Conservation (phyloP, 2,797 vertebrate species). For the Alauda arvensis region DNA sequence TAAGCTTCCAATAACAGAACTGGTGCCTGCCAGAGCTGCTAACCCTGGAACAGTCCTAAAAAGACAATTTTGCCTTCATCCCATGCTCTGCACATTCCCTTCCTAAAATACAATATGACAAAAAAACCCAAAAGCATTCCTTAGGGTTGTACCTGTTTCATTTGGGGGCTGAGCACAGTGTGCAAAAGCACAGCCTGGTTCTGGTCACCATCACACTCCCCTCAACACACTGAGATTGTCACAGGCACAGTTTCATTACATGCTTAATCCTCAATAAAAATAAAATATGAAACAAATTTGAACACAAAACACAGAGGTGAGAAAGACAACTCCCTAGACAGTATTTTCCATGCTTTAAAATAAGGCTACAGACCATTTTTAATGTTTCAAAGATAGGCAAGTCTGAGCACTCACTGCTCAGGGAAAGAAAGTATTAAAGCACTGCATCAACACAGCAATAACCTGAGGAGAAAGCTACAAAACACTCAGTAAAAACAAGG, state of each 20-base stretch:
- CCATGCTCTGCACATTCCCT: not conserved
- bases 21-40: not conserved
- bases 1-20: conserved; percentile 14
- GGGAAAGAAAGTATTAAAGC: conserved; percentile 13
- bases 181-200: not conserved
- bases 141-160: not conserved
- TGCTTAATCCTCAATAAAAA: not conserved
- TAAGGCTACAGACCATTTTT: conserved; percentile 10
- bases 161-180: not conserved
- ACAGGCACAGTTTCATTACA: not conserved
- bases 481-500: conserved; percentile 34
- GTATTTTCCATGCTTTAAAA: conserved; percentile 3
- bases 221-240: not conserved
- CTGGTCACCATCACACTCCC: not conserved
- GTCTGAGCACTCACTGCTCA: not conserved
- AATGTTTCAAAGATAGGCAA: conserved; percentile 14
- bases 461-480: conserved; percentile 25
- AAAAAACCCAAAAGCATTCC: not conserved
- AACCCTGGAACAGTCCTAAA: not conserved
- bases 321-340: not conserved
- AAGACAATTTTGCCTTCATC: not conserved
- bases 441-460: not conserved
- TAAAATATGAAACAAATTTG: not conserved
- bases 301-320: conserved; percentile 31
- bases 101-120: not conserved